phyloP scores from a whole-genome alignment of 2,797 vertebrate species.

The Orientallactaga sibirica region DNA sequence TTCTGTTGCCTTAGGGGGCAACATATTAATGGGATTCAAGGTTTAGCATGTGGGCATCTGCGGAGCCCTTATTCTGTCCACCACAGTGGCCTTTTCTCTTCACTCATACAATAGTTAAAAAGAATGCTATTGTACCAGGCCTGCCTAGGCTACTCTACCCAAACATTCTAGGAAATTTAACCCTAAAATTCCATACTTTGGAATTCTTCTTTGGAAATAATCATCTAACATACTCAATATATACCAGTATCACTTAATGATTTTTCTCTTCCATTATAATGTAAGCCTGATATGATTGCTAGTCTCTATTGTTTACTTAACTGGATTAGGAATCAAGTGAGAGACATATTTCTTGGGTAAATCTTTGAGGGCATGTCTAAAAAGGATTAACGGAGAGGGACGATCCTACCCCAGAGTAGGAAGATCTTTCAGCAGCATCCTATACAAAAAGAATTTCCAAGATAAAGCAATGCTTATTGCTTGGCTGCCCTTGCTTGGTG shows the following conservation, averaged over 20 bases:
- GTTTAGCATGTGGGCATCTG: fast-evolving
- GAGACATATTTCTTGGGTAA: no score
- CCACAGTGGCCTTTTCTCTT: neutral
- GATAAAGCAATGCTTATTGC: no score
- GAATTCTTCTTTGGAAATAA: neutral
- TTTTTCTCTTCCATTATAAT: neutral
- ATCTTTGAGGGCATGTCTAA: no score
- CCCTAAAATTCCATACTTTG: neutral
- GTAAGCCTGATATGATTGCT: neutral
- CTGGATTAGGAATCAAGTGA: no score
- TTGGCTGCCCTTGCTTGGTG: no score
- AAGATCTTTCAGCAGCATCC: no score
- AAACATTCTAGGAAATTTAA: neutral
- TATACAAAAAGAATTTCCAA: no score
- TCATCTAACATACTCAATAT: neutral
- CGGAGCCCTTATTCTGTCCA: neutral
- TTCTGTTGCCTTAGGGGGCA: neutral
- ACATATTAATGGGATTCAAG: neutral
- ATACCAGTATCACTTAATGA: neutral
- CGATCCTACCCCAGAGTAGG: no score
- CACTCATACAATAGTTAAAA: neutral
- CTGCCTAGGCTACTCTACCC: neutral
- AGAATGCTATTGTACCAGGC: neutral
- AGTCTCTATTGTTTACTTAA: no score
- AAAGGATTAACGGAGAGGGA: no score